These are phyloP conservation scores for Strigamia maritima DNA, from an alignment of 2,888 invertebrate species.

Conservation along the genomic window DNA sequence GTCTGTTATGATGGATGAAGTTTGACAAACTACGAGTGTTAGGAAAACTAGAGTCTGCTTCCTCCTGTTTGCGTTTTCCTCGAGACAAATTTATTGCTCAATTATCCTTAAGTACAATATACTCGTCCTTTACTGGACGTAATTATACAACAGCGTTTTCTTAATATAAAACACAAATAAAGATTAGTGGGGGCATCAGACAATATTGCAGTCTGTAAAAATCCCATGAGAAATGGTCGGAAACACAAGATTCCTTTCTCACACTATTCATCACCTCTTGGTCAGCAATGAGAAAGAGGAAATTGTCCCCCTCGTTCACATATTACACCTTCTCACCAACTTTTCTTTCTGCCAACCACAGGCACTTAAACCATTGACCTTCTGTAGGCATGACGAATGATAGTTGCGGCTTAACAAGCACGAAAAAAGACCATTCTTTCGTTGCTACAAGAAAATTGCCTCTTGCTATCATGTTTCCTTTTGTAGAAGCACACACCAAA, in stretches of 20 bases:
- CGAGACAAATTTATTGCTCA: constrained; percentile 12
- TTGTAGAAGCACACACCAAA: not conserved
- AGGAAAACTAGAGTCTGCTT: not conserved
- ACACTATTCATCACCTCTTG: constrained; percentile 25
- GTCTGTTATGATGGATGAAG: constrained; percentile 30
- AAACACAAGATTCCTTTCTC: constrained; percentile 26
- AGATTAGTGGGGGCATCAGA: constrained; percentile 26
- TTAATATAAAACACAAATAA: constrained; percentile 28
- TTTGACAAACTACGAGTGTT: constrained; percentile 28
- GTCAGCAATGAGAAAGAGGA: constrained; percentile 30
- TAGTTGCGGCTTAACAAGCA: constrained; percentile 30
- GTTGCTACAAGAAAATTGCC: constrained; percentile 25
- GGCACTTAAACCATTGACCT: constrained; percentile 28
- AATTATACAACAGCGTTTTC: constrained; percentile 14
- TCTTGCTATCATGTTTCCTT: constrained; percentile 24
- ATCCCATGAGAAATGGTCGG: constrained; percentile 21
- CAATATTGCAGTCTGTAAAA: constrained; percentile 9
- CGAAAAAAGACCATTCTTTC: constrained; percentile 19
- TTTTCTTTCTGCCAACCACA: not conserved
- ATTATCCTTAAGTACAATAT: constrained; percentile 27
- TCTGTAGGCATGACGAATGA: constrained; percentile 29
- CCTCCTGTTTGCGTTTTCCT: not conserved
- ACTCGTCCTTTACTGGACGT: not conserved
- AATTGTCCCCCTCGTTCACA: constrained; percentile 20
- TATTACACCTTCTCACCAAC: constrained; percentile 26